Percentiles rank a stretch among this genome's conserved stretches.
These are phyloP conservation scores for Papilio dardanus DNA, from an alignment of 1,140 invertebrate genomes.

Conservation along the genomic window DNA sequence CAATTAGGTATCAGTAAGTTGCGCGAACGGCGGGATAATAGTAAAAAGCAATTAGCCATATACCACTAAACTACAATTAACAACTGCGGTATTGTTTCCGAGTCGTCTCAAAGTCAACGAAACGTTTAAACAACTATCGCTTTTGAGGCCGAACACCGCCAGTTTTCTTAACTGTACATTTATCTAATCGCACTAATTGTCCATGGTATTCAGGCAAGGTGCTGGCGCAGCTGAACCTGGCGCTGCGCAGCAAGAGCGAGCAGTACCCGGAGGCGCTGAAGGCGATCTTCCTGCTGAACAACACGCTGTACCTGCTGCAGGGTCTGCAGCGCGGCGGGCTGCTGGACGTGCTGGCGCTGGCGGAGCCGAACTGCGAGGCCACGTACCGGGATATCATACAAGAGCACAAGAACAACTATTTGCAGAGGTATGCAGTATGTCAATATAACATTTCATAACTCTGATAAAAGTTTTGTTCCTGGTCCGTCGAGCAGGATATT, in stretches of 20 bases:
- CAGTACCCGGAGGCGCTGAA: slow-evolving; percentile 92
- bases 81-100: too few species aligned
- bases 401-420: slow-evolving; percentile 90
- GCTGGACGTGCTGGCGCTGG: slow-evolving; percentile 82
- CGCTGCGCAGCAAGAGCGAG: slow-evolving; percentile 93
- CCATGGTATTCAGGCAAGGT: slow-evolving; percentile 90
- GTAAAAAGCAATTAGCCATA: too few species aligned
- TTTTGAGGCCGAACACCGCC: too few species aligned
- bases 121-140: too few species aligned
- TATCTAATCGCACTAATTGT: neutral
- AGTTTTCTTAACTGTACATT: too few species aligned
- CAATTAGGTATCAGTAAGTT: too few species aligned
- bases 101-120: too few species aligned
- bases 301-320: slow-evolving; percentile 96
- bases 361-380: slow-evolving; percentile 89
- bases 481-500: neutral
- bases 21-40: too few species aligned
- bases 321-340: slow-evolving; percentile 92
- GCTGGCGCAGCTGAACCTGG: slow-evolving; percentile 91
- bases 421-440: slow-evolving; percentile 84
- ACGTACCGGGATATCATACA: slow-evolving; percentile 92
- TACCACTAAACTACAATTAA: too few species aligned
- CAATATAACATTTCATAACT: too few species aligned
- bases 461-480: too few species aligned
- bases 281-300: slow-evolving; percentile 94